Evolutionary conservation across 1,140 invertebrate species (phyloP), one percentile per base, ranked within the genome.

Genomic region (Cotesia glomerata): DNA sequence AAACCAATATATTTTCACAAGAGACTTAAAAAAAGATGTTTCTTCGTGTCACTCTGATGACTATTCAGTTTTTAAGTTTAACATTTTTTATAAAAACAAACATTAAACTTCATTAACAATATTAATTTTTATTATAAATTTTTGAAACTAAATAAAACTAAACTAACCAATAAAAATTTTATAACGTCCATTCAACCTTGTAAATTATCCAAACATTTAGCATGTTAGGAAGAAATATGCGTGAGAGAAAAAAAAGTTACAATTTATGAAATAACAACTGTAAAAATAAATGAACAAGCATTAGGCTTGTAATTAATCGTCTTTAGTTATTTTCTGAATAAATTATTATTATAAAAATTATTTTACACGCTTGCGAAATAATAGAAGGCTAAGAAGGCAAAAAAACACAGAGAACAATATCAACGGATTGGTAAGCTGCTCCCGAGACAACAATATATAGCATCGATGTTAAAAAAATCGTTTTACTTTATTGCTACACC

Each of bases 341-440:
- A 32, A 59, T 18, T 18, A 59, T 32, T 81, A 80, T 49, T n/a
- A 54, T 89, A 80, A 76, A 75, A 79, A 83, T 75, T 75, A 82
- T 84, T 83, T 86, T 86, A 82, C 85, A 86, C 82, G 84, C 84
- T 85, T 86, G 79, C 83, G 77, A 81, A 4, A 56, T 51, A 68
- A 79, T 86, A 90, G 90, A 89, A 90, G 84, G 85, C 87, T 86
- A 91, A 89, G 89, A 91, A 91, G 86, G 88, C 88, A 83, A 90
- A 90, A 89, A 91, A 91, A 85, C 87, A 92, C 86, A 92, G 91
- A 89, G 92, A 92, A 86, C 90, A 92, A 83, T 94, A 94, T 89
- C 92, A 94, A 86, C 90, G 93, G 87, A 92, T 94, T 90, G 93
- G 93, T 94, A 93, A 93, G 93, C 83, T 86, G 84, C 85, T 86